Evolutionary conservation across 1,140 invertebrate species (phyloP).

Genomic region (Campodea augens): DNA sequence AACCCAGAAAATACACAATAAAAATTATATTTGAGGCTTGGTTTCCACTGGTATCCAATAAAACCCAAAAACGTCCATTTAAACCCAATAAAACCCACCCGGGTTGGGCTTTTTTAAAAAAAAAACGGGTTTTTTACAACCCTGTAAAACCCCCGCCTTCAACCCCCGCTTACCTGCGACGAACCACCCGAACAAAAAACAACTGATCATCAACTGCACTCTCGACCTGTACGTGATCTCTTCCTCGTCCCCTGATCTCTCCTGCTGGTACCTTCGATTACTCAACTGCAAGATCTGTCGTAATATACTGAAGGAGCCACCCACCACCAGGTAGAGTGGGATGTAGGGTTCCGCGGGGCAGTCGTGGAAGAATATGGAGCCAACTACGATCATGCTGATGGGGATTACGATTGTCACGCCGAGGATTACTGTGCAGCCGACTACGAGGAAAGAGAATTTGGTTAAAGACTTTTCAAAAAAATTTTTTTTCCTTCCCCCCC

Average conservation of each 20-base stretch:
- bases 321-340: slow-evolving; percentile 46
- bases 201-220: slow-evolving; percentile 37
- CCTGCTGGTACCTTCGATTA: slow-evolving; percentile 27
- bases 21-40: too few relatives aligned
- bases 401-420: slow-evolving; percentile 39
- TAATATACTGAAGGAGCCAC: slow-evolving; percentile 37
- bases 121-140: too few relatives aligned
- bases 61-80: too few relatives aligned
- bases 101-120: too few relatives aligned
- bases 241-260: slow-evolving; percentile 32
- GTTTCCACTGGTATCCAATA: too few relatives aligned
- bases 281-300: slow-evolving; percentile 39
- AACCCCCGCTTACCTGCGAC: slow-evolving; percentile 32
- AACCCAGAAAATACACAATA: too few relatives aligned
- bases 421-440: slow-evolving; percentile 40
- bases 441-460: slow-evolving; percentile 24
- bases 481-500: too few relatives aligned
- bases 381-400: slow-evolving; percentile 42
- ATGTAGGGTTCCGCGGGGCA: slow-evolving; percentile 45
- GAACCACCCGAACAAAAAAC: slow-evolving; percentile 45
- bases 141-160: background rate
- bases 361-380: slow-evolving; percentile 38
- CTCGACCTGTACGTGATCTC: slow-evolving; percentile 32
- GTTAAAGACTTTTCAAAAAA: slow-evolving; percentile 6
- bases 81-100: too few relatives aligned